Percentiles rank a stretch among this genome's conserved stretches.
Conservation (phyloP, 2,888 invertebrate genomes). For the Cacoxenus indagator region DNA sequence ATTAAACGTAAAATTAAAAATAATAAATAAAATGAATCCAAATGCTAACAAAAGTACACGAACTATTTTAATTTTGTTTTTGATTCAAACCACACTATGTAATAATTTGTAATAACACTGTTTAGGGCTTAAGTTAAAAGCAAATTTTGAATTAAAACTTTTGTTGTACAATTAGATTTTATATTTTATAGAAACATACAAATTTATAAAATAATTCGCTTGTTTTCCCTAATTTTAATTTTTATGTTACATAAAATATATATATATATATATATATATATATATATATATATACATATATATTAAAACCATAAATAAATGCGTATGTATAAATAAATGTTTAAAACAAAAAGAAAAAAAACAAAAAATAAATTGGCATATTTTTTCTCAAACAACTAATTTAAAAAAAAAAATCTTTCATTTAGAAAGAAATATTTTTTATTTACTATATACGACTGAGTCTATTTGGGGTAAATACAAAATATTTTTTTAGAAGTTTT, state of each 20-base stretch:
- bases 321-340: conserved; percentile 62
- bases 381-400: conserved; percentile 25
- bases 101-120: conserved; percentile 6
- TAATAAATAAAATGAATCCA: no score
- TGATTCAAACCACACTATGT: no score
- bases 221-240: conserved; percentile 45
- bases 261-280: conserved; percentile 26
- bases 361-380: conserved; percentile 54
- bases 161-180: conserved; percentile 38
- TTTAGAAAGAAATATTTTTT: neutral
- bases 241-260: conserved; percentile 24
- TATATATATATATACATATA: conserved; percentile 41
- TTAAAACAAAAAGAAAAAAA: conserved; percentile 54
- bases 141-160: conserved; percentile 26
- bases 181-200: neutral
- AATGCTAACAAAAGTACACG: no score
- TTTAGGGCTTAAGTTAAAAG: conserved; percentile 45
- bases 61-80: no score
- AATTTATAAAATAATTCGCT: conserved; percentile 42
- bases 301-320: conserved; percentile 53
- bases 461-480: conserved; percentile 1
- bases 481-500: conserved; percentile 57
- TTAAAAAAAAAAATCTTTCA: neutral
- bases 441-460: neutral
- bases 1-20: no score